Evolutionary conservation across 2,797 vertebrate genomes (phyloP), one percentile per base, ranked within the genome.

Genomic region (Arrhamphus sclerolepis): DNA sequence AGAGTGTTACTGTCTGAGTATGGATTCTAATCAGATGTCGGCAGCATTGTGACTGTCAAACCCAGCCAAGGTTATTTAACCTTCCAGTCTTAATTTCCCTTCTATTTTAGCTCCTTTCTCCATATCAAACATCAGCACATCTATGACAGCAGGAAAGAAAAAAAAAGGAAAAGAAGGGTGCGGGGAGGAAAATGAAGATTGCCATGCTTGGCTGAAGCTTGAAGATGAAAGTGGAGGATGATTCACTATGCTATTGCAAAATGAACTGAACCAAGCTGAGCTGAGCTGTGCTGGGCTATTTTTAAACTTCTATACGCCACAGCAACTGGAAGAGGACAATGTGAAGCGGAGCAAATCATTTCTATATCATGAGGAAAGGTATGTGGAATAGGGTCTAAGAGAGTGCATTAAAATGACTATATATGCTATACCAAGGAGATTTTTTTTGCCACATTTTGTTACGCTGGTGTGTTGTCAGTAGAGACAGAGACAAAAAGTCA

Each of bases 1-100:
- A 83, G 78, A 19, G 59, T 57, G 52, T 71, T 77, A 74, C 86
- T 72, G 83, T 82, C 86, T 89, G 67, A 75, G 83, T 82, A 84
- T 80, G 83, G 86, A 90, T 87, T 88, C 66, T 89, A 88, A 90
- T 90, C 88, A 89, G 85, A 86, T 65, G 77, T 71, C 56, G 74
- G 86, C 85, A 87, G 89, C 83, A 89, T 85, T 89, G 89, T 91
- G 89, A 85, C 87, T 90, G 87, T 90, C 89, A 90, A 89, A 89
- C 83, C 78, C 70, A 72, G 80, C 85, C 89, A 90, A 89, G 88
- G 90, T 91, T 89, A 88, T 85, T 88, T 87, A 89, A 91, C 89
- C 88, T 88, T 86, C 83, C 77, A 79, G 83, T 85, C 86, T 85
- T 90, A 86, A 90, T 90, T 91, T 90, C 90, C 85, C 84, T 89